These are phyloP conservation scores for sheep (Ovis aries) DNA, from an alignment of 2,113 vertebrate genomes.

Conservation along the genomic window ARS-UI_Ramb_v3.0 NC_056058.1:68230001-68230500, in stretches of 20 bases:
- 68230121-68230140: background rate
- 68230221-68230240: background rate
- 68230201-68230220: background rate
- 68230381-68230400: conserved; percentile 33
- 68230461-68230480: conserved; percentile 8
- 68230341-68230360: background rate
- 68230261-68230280: background rate
- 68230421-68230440: conserved; percentile 9
- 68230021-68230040: background rate
- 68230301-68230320: background rate
- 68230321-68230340: background rate
- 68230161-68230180: background rate
- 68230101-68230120: background rate
- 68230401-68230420: conserved; percentile 30
- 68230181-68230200: background rate
- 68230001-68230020: background rate
- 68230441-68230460: conserved; percentile 48
- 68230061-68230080: background rate
- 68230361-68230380: background rate
- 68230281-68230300: background rate
- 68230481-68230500: background rate
- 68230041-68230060: background rate
- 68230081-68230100: background rate
- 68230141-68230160: background rate
- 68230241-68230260: background rate